A percentile compares a stretch with the other conserved stretches of the same genome.
Conservation (phyloP, 2,888 invertebrate genomes). For the Choreutis nemorana region DNA sequence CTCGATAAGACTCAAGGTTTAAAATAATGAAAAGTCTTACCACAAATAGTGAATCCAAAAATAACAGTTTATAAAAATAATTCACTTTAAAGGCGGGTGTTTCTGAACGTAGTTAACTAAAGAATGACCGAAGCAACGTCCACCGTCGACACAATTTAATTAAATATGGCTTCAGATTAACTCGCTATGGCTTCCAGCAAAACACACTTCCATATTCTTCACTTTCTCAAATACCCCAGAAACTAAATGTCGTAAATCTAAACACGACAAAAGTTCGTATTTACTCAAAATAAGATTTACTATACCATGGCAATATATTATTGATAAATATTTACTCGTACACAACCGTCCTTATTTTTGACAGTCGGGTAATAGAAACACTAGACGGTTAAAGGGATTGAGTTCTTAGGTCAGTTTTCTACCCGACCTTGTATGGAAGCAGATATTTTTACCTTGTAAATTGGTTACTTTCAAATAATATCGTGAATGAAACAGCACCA, state of each 20-base stretch:
- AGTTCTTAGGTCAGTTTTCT: background rate
- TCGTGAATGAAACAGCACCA: constrained; percentile 6
- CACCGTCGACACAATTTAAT: constrained; percentile 57
- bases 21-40: too few relatives aligned
- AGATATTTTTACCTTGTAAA: background rate
- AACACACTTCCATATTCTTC: constrained; percentile 52
- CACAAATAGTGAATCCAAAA: too few relatives aligned
- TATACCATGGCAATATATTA: constrained; percentile 4
- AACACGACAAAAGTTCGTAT: constrained; percentile 1
- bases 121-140: constrained; percentile 38
- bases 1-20: too few relatives aligned
- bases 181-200: constrained; percentile 47
- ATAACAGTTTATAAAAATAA: too few relatives aligned
- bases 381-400: too few relatives aligned
- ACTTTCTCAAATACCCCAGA: constrained; percentile 13
- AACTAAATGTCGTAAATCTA: constrained; percentile 10
- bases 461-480: background rate
- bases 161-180: constrained; percentile 65
- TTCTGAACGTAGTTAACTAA: constrained; percentile 26
- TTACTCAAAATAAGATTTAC: constrained; percentile 6
- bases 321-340: too few relatives aligned
- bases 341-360: too few relatives aligned
- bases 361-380: too few relatives aligned
- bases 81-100: too few relatives aligned
- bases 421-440: background rate